Evolutionary conservation across 2,113 vertebrate species (phyloP), one percentile per base, ranked within the genome.

Genomic region (Columba janthina): DNA sequence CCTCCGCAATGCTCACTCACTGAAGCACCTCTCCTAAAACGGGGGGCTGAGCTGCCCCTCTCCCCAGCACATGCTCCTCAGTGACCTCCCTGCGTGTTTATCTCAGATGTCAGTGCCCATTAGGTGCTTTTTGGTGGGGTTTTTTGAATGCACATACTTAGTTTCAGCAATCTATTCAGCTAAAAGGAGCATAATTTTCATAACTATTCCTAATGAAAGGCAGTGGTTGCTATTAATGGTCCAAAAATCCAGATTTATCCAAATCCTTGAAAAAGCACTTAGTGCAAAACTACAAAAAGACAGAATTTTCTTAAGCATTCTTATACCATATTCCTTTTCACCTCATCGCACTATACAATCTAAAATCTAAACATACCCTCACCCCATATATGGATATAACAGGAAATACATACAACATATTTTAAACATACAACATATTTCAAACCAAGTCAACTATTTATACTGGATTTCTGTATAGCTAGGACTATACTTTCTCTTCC

Each of bases 1-100:
- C 5, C 42, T 56, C 76, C 24, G 22, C 26, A 2, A 14, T 19
- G 21, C 75, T 48, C 1, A 0, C 60, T 51, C 19, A 5, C 38
- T 22, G 26, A 36, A 40, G 13, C 17, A 2, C 20, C 54, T 14
- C 80, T 69, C 69, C 48, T 11, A 24, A 34, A 53, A 50, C 0
- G 0, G 5, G 11, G 8, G 31, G 21, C 22, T n/a, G 11, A 29
- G 34, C 8, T 12, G 24, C 12, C 12, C 32, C 57, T 36, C 2
- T 1, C 2, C 26, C 31, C 65, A 60, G 24, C 7, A 28, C 58
- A 10, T 2, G 12, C 20, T 44, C 42, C 48, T 25, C 31, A 31
- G 57, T 1, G 4, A 75, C 48, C 34, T 9, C 28, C 31, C 50
- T 44, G 21, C 10, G 4, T 5, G 10, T 10, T 62, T 36, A 56